phyloP scores from a whole-genome alignment of 2,888 invertebrate genomes.

The Caenorhabditis sp. region DNA sequence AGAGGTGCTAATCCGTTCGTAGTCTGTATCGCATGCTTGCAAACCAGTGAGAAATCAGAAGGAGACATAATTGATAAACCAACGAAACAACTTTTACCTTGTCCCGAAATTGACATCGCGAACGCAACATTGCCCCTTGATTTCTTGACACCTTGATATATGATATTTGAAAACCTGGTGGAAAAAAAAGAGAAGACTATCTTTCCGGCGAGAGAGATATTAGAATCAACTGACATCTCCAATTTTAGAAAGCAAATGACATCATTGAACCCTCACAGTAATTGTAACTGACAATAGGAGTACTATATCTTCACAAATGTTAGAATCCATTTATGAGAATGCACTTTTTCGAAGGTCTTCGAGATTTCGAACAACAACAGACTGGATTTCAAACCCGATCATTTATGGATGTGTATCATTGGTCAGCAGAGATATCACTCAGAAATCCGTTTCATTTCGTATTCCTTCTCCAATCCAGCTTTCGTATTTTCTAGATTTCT shows the following conservation, averaged over 20 bases:
- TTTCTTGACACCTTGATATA: constrained; percentile 2
- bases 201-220: not conserved
- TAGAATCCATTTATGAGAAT: not conserved
- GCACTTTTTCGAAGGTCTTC: not conserved
- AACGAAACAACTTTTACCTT: constrained; percentile 24
- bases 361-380: not conserved
- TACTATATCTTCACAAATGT: constrained; percentile 9
- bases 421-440: constrained; percentile 20
- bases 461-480: not conserved
- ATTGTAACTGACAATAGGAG: constrained; percentile 3
- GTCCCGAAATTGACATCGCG: constrained; percentile 28
- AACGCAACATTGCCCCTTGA: constrained; percentile 18
- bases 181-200: constrained; percentile 5
- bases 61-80: constrained; percentile 16
- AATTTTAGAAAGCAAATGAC: not conserved
- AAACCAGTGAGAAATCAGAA: not conserved
- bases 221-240: not conserved
- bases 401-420: constrained; percentile 27
- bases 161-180: not conserved
- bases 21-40: constrained; percentile 11
- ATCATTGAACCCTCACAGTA: constrained; percentile 12
- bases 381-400: constrained; percentile 7
- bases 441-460: constrained; percentile 9
- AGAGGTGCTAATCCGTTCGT: constrained; percentile 15
- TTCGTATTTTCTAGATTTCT: not conserved